phyloP scores from a whole-genome alignment of 2,888 invertebrate genomes.

The Prostheceraeus crozeri region DNA sequence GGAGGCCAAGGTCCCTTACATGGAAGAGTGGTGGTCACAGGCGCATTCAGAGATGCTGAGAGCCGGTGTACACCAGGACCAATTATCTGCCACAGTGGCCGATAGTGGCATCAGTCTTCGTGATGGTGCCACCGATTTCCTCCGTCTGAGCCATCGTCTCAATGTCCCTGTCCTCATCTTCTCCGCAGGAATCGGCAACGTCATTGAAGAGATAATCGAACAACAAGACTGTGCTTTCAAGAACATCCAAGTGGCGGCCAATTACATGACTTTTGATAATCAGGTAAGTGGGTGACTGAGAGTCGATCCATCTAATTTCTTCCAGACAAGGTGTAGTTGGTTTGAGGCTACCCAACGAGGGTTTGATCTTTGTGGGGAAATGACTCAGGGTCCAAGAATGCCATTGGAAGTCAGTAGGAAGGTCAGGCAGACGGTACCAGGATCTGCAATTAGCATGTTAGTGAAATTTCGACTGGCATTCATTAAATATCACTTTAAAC shows the following conservation, averaged over 20 bases:
- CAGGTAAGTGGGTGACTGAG: too few species aligned
- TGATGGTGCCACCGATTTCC: constrained; percentile 60
- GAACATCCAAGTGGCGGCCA: constrained; percentile 66
- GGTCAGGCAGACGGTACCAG: too few species aligned
- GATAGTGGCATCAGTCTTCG: constrained; percentile 59
- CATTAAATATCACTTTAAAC: too few species aligned
- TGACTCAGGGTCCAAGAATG: too few species aligned
- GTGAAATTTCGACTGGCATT: too few species aligned
- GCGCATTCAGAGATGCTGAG: constrained; percentile 54
- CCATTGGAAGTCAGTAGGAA: too few species aligned
- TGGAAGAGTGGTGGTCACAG: constrained; percentile 59
- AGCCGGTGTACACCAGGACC: constrained; percentile 48
- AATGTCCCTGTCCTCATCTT: constrained; percentile 83
- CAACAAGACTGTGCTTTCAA: constrained; percentile 58
- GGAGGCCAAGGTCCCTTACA: constrained; percentile 64
- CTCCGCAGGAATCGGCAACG: constrained; percentile 86
- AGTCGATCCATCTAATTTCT: too few species aligned
- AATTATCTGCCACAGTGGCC: constrained; percentile 51
- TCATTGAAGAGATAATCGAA: constrained; percentile 70
- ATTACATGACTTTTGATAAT: constrained; percentile 66
- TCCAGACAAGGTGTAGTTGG: too few species aligned
- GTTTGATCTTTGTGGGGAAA: too few species aligned
- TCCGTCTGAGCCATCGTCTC: constrained; percentile 62
- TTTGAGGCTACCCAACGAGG: too few species aligned
- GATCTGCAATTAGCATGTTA: too few species aligned